phyloP scores from a whole-genome alignment of 2,797 vertebrate species.

The Aplochiton taeniatus region DNA sequence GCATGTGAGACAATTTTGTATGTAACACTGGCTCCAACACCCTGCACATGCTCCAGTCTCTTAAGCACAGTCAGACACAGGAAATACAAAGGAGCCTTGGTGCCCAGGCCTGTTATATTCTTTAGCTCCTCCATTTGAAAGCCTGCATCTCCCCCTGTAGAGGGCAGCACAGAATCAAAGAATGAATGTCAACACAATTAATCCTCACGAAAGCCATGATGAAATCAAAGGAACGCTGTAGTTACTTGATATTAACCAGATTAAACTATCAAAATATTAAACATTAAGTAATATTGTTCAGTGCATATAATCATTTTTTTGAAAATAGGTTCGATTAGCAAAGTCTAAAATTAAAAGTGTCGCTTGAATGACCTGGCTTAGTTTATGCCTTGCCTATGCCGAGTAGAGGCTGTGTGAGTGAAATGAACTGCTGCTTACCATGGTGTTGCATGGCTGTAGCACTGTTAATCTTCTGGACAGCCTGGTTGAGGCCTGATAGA shows the following conservation, averaged over 20 bases:
- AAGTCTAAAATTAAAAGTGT: no score
- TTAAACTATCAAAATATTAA: no score
- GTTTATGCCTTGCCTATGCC: no score
- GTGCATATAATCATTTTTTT: no score
- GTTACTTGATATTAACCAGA: neutral
- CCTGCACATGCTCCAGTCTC: slow-evolving; percentile 60
- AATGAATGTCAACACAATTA: neutral
- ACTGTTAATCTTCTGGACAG: slow-evolving; percentile 65
- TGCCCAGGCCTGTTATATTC: slow-evolving; percentile 52
- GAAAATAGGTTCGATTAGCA: no score
- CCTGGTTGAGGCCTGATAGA: slow-evolving; percentile 68
- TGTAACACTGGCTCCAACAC: slow-evolving; percentile 40
- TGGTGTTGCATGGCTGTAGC: slow-evolving; percentile 31
- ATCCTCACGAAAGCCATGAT: neutral
- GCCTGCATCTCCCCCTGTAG: slow-evolving; percentile 54
- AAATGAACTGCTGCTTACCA: slow-evolving; percentile 45
- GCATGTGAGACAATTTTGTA: slow-evolving; percentile 57
- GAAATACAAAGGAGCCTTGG: slow-evolving; percentile 60
- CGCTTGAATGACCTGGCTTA: no score
- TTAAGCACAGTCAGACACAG: slow-evolving; percentile 71
- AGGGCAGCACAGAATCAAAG: slow-evolving; percentile 33
- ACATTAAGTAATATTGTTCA: no score
- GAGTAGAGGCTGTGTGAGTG: no score
- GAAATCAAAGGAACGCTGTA: neutral
- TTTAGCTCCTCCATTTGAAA: slow-evolving; percentile 62